phyloP scores from a whole-genome alignment of 1,140 invertebrate genomes.

The Eurytemora carolleeae region DNA sequence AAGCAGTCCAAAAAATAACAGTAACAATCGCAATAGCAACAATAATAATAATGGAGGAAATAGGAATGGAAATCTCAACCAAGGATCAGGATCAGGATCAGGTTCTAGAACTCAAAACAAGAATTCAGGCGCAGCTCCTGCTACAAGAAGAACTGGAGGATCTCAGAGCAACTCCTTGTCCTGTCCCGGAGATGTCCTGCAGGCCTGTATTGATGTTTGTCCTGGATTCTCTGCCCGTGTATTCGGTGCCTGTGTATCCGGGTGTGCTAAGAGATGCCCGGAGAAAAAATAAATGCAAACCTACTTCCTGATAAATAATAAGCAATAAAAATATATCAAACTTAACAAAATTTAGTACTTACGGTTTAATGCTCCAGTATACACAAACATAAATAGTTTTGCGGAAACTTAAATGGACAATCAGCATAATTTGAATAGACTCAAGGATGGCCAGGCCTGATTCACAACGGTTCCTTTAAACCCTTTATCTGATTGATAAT shows the following conservation, averaged over 20 bases:
- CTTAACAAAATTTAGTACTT: too few species aligned
- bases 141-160: neutral
- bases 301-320: too few species aligned
- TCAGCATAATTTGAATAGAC: too few species aligned
- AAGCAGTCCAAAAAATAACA: neutral
- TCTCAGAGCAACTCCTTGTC: neutral
- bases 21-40: neutral
- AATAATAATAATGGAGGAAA: neutral
- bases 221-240: constrained; percentile 6
- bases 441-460: too few species aligned
- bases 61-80: neutral
- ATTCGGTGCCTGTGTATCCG: constrained; percentile 7
- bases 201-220: constrained; percentile 11
- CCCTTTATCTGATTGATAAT: too few species aligned
- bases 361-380: too few species aligned
- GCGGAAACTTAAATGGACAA: too few species aligned
- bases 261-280: constrained; percentile 10
- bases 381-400: too few species aligned
- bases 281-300: too few species aligned
- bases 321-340: too few species aligned
- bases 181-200: constrained; percentile 8
- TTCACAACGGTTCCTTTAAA: too few species aligned
- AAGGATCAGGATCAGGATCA: neutral
- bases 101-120: neutral
- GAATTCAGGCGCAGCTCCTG: too few species aligned